Percentiles rank a stretch among this genome's conserved stretches.
Evolutionary conservation across 2,888 invertebrate species (phyloP).

Genomic region (Lasioglossum villosulum): DNA sequence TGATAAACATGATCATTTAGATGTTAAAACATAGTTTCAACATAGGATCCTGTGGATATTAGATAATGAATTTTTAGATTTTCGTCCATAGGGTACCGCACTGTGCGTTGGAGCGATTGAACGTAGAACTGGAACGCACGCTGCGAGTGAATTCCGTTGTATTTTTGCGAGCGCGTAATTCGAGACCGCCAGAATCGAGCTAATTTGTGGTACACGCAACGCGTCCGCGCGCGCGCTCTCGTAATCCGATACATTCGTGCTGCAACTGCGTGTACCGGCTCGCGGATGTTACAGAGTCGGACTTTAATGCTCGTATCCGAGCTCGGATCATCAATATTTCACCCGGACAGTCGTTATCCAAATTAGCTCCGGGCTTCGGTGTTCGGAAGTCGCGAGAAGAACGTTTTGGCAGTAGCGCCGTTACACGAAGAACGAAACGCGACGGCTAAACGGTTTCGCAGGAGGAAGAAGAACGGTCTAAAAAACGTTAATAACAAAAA

Average conservation of each 20-base stretch:
- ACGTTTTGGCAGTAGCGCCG: neutral
- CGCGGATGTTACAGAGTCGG: slow-evolving; percentile 36
- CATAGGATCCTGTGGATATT: too few relatives aligned
- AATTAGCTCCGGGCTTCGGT: slow-evolving; percentile 13
- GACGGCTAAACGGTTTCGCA: neutral
- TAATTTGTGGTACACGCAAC: slow-evolving; percentile 33
- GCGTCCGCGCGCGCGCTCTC: neutral
- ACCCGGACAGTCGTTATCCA: slow-evolving; percentile 20
- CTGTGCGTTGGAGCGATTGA: neutral
- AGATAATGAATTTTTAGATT: too few relatives aligned
- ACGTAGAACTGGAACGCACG: neutral
- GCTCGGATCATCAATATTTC: slow-evolving; percentile 52
- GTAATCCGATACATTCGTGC: slow-evolving; percentile 44
- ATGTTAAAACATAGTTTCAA: too few relatives aligned
- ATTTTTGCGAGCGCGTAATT: neutral
- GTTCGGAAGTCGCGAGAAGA: neutral
- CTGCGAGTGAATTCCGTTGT: neutral
- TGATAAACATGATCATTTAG: too few relatives aligned
- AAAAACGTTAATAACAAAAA: neutral
- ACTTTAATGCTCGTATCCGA: slow-evolving; percentile 47
- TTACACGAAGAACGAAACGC: neutral
- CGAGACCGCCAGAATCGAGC: slow-evolving; percentile 22
- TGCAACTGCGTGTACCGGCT: slow-evolving; percentile 27
- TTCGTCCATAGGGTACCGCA: too few relatives aligned
- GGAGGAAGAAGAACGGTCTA: neutral